Conservation (phyloP, 2,888 invertebrate species). For the Dicyrtomina minuta region DNA sequence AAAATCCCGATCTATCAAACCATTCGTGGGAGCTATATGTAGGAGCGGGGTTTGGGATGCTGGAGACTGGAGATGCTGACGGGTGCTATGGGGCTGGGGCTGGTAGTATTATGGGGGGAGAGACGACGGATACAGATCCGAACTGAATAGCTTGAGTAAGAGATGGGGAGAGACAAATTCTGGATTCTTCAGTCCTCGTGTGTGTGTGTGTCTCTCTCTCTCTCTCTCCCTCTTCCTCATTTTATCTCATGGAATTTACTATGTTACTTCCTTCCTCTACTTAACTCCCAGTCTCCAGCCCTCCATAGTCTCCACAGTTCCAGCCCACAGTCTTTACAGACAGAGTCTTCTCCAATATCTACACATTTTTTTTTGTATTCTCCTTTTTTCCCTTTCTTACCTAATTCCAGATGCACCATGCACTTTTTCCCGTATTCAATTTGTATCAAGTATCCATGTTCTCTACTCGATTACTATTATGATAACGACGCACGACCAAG, state of each 20-base stretch:
- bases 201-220: background rate
- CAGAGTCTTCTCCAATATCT: constrained; percentile 20
- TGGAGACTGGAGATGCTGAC: no score
- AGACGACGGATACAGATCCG: constrained; percentile 9
- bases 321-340: no score
- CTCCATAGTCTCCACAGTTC: no score
- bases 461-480: no score
- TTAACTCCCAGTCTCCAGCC: constrained; percentile 19
- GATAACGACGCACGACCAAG: no score
- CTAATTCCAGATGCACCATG: constrained; percentile 1
- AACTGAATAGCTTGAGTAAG: constrained; percentile 18
- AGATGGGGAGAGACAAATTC: background rate
- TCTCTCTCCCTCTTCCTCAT: background rate
- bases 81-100: no score
- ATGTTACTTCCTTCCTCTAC: background rate
- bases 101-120: no score
- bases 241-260: background rate
- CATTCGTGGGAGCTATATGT: no score
- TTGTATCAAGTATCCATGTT: constrained; percentile 29
- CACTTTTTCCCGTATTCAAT: constrained; percentile 5
- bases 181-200: no score
- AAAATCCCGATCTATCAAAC: constrained; percentile 50
- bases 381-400: background rate
- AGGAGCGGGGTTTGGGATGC: no score
- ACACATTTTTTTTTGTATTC: constrained; percentile 9